Percentiles rank a stretch among this genome's conserved stretches.
Conservation (phyloP, 2,113 vertebrate species). For the Madoqua kirkii region DNA sequence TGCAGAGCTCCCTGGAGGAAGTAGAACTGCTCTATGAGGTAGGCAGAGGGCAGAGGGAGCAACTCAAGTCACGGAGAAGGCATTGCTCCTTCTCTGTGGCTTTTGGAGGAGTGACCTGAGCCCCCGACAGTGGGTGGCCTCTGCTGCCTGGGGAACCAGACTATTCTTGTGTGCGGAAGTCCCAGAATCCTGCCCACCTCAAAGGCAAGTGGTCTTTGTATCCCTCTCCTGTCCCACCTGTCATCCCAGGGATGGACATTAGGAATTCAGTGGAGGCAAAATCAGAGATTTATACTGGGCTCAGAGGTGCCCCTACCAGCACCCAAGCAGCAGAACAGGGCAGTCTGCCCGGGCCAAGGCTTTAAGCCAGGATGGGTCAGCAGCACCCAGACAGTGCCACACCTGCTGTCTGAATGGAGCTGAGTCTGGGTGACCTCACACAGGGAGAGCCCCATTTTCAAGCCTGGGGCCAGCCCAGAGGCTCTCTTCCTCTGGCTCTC, state of each 20-base stretch:
- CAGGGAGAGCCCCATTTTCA: background rate
- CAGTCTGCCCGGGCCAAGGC: background rate
- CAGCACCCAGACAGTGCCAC: background rate
- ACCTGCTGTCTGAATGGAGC: rapidly evolving
- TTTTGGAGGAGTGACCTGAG: background rate
- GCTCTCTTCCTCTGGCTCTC: background rate
- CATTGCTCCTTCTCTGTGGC: rapidly evolving
- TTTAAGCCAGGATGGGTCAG: background rate
- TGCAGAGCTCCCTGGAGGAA: slow-evolving; percentile 89
- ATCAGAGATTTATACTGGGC: background rate
- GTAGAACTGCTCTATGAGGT: slow-evolving; percentile 86
- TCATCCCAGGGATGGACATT: background rate
- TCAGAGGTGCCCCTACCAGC: too few relatives aligned
- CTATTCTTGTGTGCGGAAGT: background rate
- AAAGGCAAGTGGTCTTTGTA: background rate
- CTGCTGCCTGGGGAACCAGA: rapidly evolving
- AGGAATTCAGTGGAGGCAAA: background rate
- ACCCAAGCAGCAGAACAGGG: background rate
- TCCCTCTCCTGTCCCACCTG: background rate
- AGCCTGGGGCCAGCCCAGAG: background rate
- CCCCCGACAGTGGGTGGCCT: background rate
- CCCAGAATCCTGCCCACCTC: background rate
- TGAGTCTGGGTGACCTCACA: rapidly evolving
- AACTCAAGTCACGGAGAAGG: background rate
- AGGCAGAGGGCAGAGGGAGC: background rate